phyloP scores from a whole-genome alignment of 2,113 vertebrate genomes.

The Trinectes maculatus region DNA sequence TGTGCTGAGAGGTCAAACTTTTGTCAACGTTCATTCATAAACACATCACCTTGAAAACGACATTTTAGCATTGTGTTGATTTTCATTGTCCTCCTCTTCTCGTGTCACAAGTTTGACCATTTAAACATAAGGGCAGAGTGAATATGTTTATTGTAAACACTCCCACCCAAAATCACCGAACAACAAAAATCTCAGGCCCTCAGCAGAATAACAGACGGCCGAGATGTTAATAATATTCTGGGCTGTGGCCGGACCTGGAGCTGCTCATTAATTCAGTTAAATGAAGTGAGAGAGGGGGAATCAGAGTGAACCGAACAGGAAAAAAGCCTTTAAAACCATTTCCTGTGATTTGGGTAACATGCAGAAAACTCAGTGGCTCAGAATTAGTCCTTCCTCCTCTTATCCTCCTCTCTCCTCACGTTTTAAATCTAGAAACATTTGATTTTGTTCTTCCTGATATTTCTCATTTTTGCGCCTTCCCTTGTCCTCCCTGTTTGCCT shows the following conservation, averaged over 20 bases:
- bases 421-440: neutral
- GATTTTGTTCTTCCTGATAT: no score
- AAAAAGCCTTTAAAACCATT: slow-evolving; percentile 74
- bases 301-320: slow-evolving; percentile 71
- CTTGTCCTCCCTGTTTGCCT: slow-evolving; percentile 22
- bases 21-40: slow-evolving; percentile 45
- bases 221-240: slow-evolving; percentile 61
- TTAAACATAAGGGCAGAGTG: neutral
- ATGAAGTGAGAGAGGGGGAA: slow-evolving; percentile 84
- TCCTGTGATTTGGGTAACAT: slow-evolving; percentile 71
- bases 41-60: slow-evolving; percentile 2
- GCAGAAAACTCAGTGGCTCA: slow-evolving; percentile 37
- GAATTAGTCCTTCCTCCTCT: slow-evolving; percentile 1
- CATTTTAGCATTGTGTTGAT: neutral
- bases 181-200: slow-evolving; percentile 26
- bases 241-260: slow-evolving; percentile 68
- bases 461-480: slow-evolving; percentile 2
- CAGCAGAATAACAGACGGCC: slow-evolving; percentile 40
- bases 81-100: neutral
- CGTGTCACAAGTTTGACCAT: neutral
- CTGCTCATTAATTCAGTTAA: slow-evolving; percentile 87
- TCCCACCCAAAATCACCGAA: slow-evolving; percentile 10
- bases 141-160: slow-evolving; percentile 31
- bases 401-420: slow-evolving; percentile 5
- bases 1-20: slow-evolving; percentile 49